Evolutionary conservation across 2,888 invertebrate species (phyloP), one percentile per base, ranked within the genome.

Genomic region (Cataglyphis rosenhaueri): DNA sequence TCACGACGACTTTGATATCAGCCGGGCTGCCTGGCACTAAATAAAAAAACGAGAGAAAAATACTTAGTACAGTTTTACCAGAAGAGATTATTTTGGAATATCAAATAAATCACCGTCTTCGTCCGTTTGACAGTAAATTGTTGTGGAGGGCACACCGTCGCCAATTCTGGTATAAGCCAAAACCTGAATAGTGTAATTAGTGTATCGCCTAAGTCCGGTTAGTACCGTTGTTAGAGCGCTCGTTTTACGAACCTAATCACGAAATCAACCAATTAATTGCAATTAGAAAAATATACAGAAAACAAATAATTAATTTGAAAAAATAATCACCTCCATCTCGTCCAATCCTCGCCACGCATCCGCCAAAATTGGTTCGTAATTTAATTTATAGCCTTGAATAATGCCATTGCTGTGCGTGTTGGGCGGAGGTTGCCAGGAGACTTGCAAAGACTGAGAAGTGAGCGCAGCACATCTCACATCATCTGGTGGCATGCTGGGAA

Each of bases 141-240:
- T 96, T 84, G 95, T 95, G 52, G 97, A 96, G 82, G 96, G 94
- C 6, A 96, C 95, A 2, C 97, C 97, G 92, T 97, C 97, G 0
- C 98, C 98, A 91, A 97, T 96, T 92, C 97, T 96, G 0, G 97
- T 98, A 93, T 96, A 97, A 0, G 97, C 97, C 91, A 97, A 93
- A 12, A 98, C 97, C 95, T 97, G 97, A 84, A 98, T 95, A 92
- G 97, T 97, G 94, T 98, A 98, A 94, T 98, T 98, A 48, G 97
- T 97, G 93, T 96, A 97, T 92, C 97, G 97, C 91, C 96, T 96
- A 84, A 98, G 95, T 4, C 96, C 96, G 0, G 96, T 96, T 41
- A 97, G 95, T 74, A 97, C 97, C 0, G 96, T 96, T 55, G 96
- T 97, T 82, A 97, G 94, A 0, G 96, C 96, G 32, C 96, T 96